Evolutionary conservation across 2,113 vertebrate genomes (phyloP).

Genomic region (Eira barbara): DNA sequence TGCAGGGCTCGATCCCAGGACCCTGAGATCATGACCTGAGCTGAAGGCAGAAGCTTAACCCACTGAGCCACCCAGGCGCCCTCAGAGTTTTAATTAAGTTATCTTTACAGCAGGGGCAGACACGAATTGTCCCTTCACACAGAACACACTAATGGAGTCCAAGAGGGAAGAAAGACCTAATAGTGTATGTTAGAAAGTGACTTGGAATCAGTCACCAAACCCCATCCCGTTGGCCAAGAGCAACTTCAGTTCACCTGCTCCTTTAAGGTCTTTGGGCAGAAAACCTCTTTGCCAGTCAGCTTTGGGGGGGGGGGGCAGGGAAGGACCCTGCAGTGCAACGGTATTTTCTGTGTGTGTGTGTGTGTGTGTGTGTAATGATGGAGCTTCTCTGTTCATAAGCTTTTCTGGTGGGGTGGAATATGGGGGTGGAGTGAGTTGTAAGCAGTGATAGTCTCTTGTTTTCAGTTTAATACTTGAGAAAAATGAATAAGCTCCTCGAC

Average conservation of each 20-base stretch:
- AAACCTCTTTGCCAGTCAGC: conserved; percentile 70
- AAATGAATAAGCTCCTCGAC: not conserved
- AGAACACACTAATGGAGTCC: conserved; percentile 69
- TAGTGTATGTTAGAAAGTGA: conserved; percentile 74
- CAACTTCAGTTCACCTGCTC: conserved; percentile 68
- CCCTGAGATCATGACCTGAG: too few relatives aligned
- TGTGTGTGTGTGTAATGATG: not conserved
- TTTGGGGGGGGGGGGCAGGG: conserved; percentile 42
- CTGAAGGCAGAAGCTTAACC: too few relatives aligned
- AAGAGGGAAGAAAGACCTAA: conserved; percentile 75
- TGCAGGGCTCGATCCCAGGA: too few relatives aligned
- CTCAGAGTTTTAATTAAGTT: conserved; percentile 77
- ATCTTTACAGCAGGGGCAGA: conserved; percentile 79
- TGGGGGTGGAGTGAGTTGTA: not conserved
- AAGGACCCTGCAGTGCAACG: conserved; percentile 45
- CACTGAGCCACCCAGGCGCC: too few relatives aligned
- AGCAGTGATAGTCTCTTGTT: not conserved
- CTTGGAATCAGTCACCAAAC: conserved; percentile 74
- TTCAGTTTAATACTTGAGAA: conserved; percentile 26
- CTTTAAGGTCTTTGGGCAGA: conserved; percentile 64
- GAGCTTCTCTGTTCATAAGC: not conserved
- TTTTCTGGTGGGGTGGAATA: conserved; percentile 11
- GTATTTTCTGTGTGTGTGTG: conserved; percentile 50
- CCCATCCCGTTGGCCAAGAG: conserved; percentile 75
- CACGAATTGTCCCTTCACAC: conserved; percentile 76